These are phyloP conservation scores for Caenorhabditis doughertyi DNA, from an alignment of 2,888 invertebrate species.

Conservation along the genomic window DNA sequence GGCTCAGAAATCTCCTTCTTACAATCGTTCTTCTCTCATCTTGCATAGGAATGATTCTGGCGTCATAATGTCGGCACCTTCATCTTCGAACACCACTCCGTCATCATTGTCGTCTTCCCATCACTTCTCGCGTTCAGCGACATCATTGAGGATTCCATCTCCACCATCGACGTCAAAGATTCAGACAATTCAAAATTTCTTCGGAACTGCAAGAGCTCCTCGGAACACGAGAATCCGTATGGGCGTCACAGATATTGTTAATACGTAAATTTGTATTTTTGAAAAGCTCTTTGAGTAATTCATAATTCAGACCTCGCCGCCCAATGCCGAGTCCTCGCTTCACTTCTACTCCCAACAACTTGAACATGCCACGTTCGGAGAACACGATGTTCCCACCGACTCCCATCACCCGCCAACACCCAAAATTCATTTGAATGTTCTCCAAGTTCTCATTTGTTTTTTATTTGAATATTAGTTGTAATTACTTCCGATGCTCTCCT, in stretches of 20 bases:
- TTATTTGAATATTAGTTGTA: neutral
- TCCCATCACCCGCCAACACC: slow-evolving; percentile 12
- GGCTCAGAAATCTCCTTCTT: slow-evolving; percentile 10
- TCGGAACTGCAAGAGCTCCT: slow-evolving; percentile 40
- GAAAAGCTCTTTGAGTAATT: neutral
- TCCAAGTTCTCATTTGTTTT: slow-evolving; percentile 1
- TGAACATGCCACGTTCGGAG: slow-evolving; percentile 28
- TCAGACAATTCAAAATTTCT: slow-evolving; percentile 29
- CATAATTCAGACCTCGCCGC: slow-evolving; percentile 19
- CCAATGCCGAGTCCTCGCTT: slow-evolving; percentile 28
- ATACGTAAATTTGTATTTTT: slow-evolving; percentile 24
- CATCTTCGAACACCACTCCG: neutral
- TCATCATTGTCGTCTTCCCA: slow-evolving; percentile 1
- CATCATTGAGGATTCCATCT: slow-evolving; percentile 38
- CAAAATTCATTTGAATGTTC: slow-evolving; percentile 8
- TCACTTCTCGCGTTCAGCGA: slow-evolving; percentile 34
- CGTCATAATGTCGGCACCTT: slow-evolving; percentile 32
- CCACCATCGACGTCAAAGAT: slow-evolving; percentile 33
- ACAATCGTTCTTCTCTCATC: neutral
- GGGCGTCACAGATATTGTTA: slow-evolving; percentile 49
- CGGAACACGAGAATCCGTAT: slow-evolving; percentile 37
- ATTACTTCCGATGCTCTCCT: neutral
- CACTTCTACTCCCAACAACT: slow-evolving; percentile 37
- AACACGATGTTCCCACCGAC: slow-evolving; percentile 35
- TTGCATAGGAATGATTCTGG: slow-evolving; percentile 47